Evolutionary conservation across 1,140 invertebrate species (phyloP), one percentile per base, ranked within the genome.

Genomic region (Drosophila pseudoobscura): DNA sequence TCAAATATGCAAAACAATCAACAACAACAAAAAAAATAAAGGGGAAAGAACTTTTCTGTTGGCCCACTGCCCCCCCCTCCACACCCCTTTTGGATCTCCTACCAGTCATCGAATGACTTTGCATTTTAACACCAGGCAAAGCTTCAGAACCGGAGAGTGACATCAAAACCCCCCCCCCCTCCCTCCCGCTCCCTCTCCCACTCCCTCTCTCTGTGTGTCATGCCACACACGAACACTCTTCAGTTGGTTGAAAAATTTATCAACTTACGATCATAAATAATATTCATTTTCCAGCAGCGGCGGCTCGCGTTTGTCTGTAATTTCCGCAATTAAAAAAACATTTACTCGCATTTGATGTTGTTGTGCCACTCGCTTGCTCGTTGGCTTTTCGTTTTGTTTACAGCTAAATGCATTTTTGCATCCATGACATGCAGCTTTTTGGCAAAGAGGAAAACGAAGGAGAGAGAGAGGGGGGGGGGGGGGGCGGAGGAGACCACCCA

Each of bases 291-390:
- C 73, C 65, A 17, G 17, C 76, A 76, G 68, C 55, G 75, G 70
- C 78, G 78, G 78, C 78, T 58, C 63, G 74, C 80, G 82, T 87
- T 78, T 87, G 68, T 62, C 70, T 73, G 78, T 90, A 90, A 90
- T 90, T 90, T 90, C 89, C 88, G 89, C 88, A 90, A 90, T 90
- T 90, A 90, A 88, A 90, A 90, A 90, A 90, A 76, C 88, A 90
- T 90, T 90, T 90, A 88, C 73, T 89, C 78, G 75, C 68, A 54
- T 89, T 89, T 89, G 75, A 72, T 89, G 65, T 75, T 63, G 39
- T 47, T 57, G 44, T 69, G 22, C 31, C 4, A 56, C 65, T 68
- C 68, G 63, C 69, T 69, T 69, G 24, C 63, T 69, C 69, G 66
- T 69, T 69, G 56, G 24, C 63, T 64, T 69, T 69, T 69, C 55